Evolutionary conservation across 2,797 vertebrate species (phyloP).

Genomic region (Alosa sapidissima): DNA sequence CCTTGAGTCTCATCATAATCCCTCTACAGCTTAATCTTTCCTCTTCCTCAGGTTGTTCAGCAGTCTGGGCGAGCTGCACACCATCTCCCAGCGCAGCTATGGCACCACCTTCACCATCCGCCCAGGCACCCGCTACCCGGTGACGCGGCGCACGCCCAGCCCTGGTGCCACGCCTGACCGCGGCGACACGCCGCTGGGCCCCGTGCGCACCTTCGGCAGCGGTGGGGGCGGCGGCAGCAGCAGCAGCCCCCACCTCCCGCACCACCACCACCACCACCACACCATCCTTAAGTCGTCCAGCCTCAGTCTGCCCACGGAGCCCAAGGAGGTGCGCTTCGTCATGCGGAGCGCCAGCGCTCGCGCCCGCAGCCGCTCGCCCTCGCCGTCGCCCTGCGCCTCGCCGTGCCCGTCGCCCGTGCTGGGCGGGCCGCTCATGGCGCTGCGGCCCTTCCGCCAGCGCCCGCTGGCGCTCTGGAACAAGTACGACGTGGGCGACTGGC

Average conservation of each 20-base stretch:
- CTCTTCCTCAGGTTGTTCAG: conserved; percentile 89
- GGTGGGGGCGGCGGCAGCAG: not conserved
- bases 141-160: conserved; percentile 91
- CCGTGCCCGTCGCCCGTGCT: conserved; percentile 80
- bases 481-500: conserved; percentile 97
- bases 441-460: conserved; percentile 94
- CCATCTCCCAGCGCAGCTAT: conserved; percentile 93
- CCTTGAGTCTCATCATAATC: not conserved
- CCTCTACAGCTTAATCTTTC: not conserved
- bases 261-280: conserved; percentile 57
- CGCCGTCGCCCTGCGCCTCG: conserved; percentile 77
- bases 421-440: conserved; percentile 83
- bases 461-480: conserved; percentile 96
- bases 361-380: conserved; percentile 86
- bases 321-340: conserved; percentile 96
- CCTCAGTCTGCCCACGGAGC: conserved; percentile 94
- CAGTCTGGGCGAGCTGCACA: conserved; percentile 95
- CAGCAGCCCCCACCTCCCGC: not conserved
- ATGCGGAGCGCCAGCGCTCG: conserved; percentile 93
- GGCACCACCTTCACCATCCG: conserved; percentile 91
- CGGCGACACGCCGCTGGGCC: conserved; percentile 76
- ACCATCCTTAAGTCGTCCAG: conserved; percentile 99
- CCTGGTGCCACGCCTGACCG: conserved; percentile 89
- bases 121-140: conserved; percentile 91
- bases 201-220: conserved; percentile 75